phyloP scores from a whole-genome alignment of 2,888 invertebrate genomes.

The Protophormia terraenovae region DNA sequence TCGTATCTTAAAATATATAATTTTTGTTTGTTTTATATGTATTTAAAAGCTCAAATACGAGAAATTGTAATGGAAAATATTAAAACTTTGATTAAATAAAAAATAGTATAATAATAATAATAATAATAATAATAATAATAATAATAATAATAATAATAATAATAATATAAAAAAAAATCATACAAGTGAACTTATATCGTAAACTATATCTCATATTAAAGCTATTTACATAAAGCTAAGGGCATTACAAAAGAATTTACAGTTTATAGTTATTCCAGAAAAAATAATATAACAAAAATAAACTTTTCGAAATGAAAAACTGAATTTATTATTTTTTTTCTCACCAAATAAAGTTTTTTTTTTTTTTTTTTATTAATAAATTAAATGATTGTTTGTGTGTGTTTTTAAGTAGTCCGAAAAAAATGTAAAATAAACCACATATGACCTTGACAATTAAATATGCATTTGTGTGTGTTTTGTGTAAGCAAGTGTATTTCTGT shows the following conservation, averaged over 20 bases:
- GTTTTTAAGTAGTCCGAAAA: slow-evolving; percentile 7
- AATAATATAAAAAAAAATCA: background rate
- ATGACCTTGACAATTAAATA: slow-evolving; percentile 48
- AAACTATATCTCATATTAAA: slow-evolving; percentile 22
- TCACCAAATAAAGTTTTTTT: background rate
- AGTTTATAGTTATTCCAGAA: slow-evolving; percentile 7
- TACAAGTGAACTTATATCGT: background rate
- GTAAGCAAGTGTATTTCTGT: background rate
- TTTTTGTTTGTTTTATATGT: too few relatives aligned
- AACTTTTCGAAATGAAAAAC: background rate
- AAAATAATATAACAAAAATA: background rate
- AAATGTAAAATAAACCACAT: slow-evolving; percentile 18
- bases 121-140: background rate
- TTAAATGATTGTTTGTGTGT: slow-evolving; percentile 22
- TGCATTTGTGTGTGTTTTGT: slow-evolving; percentile 1
- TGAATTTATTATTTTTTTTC: background rate
- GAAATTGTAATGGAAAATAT: background rate
- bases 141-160: too few relatives aligned
- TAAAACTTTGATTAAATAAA: background rate
- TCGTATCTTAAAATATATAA: too few relatives aligned
- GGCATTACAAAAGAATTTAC: slow-evolving; percentile 41
- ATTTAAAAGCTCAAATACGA: too few relatives aligned
- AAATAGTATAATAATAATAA: background rate
- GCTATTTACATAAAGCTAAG: slow-evolving; percentile 28
- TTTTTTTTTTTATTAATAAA: slow-evolving; percentile 15